These are phyloP conservation scores for Cephalotes varians DNA, from an alignment of 2,888 invertebrate genomes.

Conservation along the genomic window DNA sequence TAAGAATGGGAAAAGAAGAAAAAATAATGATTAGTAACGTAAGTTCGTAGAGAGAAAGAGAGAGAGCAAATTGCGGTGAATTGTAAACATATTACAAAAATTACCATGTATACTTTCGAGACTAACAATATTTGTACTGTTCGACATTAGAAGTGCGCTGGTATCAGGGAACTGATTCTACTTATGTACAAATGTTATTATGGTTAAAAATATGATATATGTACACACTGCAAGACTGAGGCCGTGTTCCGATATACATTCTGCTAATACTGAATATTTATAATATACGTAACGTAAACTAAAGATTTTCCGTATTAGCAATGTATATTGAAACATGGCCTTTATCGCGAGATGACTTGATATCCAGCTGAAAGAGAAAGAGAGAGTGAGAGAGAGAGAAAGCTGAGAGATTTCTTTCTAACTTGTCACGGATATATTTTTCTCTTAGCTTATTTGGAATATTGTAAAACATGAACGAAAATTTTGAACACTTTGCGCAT, in stretches of 20 bases:
- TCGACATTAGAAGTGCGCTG: constrained; percentile 81
- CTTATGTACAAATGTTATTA: constrained; percentile 73
- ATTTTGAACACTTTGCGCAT: not conserved
- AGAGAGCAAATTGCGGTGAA: constrained; percentile 70
- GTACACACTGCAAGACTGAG: constrained; percentile 57
- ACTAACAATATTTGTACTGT: constrained; percentile 84
- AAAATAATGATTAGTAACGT: constrained; percentile 33
- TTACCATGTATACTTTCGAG: constrained; percentile 83
- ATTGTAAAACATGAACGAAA: not conserved
- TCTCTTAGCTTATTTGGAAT: constrained; percentile 11
- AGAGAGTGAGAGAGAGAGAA: not conserved
- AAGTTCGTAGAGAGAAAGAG: constrained; percentile 57
- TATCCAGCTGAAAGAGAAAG: not conserved
- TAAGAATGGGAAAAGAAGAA: constrained; percentile 28
- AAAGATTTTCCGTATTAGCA: too few species aligned
- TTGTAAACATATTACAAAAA: constrained; percentile 78
- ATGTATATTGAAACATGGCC: too few species aligned
- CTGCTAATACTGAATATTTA: too few species aligned
- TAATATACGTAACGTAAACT: too few species aligned
- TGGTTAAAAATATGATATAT: constrained; percentile 55
- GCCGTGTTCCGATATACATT: too few species aligned
- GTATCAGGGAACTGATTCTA: constrained; percentile 83
- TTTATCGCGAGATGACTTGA: too few species aligned
- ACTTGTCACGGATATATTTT: constrained; percentile 34
- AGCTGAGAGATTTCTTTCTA: constrained; percentile 26